These are phyloP conservation scores for Gadus macrocephalus DNA, from an alignment of 2,113 vertebrate genomes.

Conservation along the genomic window DNA sequence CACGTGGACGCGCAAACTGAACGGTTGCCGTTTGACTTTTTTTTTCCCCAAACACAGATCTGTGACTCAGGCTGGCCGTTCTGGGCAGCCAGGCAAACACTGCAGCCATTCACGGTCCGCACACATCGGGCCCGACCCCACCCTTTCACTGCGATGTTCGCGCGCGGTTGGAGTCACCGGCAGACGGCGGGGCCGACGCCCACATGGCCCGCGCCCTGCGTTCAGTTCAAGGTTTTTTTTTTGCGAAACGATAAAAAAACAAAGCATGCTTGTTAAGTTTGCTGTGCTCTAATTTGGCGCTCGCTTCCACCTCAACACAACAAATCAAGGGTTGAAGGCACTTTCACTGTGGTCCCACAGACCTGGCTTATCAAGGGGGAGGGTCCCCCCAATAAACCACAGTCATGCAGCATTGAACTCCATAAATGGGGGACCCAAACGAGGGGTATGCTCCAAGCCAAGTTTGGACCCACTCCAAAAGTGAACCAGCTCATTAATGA, in stretches of 20 bases:
- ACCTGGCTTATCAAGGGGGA: constrained; percentile 12
- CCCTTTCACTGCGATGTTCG: constrained; percentile 26
- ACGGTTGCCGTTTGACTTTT: constrained; percentile 25
- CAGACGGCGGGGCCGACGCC: neutral
- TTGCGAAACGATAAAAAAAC: neutral
- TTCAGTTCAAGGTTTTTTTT: too few species aligned
- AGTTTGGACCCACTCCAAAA: neutral
- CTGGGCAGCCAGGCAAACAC: constrained; percentile 33
- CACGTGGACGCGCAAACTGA: constrained; percentile 3
- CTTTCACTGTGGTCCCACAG: constrained; percentile 10
- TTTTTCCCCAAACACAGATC: constrained; percentile 38
- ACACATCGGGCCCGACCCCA: constrained; percentile 27
- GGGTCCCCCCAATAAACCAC: constrained; percentile 12
- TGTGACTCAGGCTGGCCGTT: constrained; percentile 50
- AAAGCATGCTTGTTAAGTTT: constrained; percentile 12
- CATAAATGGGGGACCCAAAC: constrained; percentile 9
- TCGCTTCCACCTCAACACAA: constrained; percentile 11
- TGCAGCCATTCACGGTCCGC: constrained; percentile 34
- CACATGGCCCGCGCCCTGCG: neutral
- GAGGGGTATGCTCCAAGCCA: constrained; percentile 10
- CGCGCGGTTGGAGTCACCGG: neutral
- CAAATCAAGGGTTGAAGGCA: constrained; percentile 26
- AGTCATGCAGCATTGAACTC: constrained; percentile 24
- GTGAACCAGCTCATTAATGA: neutral
- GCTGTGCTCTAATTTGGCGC: constrained; percentile 9